phyloP scores from a whole-genome alignment of 2,888 invertebrate genomes.

The Rapana venosa region DNA sequence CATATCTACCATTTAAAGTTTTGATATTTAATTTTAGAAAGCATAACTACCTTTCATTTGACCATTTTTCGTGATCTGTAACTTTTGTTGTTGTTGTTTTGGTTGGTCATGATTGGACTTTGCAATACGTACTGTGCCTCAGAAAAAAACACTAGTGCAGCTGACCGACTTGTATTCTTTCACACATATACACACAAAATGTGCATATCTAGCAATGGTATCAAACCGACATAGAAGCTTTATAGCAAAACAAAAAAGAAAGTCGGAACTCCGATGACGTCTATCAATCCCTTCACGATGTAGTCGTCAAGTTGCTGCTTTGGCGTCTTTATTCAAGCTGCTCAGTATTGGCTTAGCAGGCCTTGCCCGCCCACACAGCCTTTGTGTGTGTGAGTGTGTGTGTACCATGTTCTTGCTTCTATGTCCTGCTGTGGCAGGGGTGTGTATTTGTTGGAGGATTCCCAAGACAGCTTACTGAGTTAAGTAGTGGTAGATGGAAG shows the following conservation, averaged over 20 bases:
- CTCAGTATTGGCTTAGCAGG: neutral
- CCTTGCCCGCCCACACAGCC: neutral
- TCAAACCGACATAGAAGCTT: neutral
- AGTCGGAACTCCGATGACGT: neutral
- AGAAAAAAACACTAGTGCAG: neutral
- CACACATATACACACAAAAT: neutral
- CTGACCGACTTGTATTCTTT: neutral
- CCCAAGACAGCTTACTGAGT: slow-evolving; percentile 27
- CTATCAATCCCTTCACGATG: no score
- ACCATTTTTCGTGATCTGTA: no score
- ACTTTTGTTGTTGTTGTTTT: no score
- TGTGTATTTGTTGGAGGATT: neutral
- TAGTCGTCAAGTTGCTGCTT: neutral
- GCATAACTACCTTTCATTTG: no score
- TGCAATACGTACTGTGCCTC: neutral
- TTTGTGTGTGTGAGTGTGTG: neutral
- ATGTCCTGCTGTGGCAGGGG: neutral
- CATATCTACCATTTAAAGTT: no score
- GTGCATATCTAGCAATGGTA: neutral
- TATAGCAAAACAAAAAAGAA: no score
- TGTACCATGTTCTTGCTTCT: slow-evolving; percentile 8
- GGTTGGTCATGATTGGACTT: neutral
- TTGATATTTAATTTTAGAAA: no score
- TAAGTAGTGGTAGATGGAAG: neutral
- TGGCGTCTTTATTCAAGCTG: neutral